Base-by-base conservation (phyloP, 1,140 invertebrate species). In the Drosophila triauraria region DNA sequence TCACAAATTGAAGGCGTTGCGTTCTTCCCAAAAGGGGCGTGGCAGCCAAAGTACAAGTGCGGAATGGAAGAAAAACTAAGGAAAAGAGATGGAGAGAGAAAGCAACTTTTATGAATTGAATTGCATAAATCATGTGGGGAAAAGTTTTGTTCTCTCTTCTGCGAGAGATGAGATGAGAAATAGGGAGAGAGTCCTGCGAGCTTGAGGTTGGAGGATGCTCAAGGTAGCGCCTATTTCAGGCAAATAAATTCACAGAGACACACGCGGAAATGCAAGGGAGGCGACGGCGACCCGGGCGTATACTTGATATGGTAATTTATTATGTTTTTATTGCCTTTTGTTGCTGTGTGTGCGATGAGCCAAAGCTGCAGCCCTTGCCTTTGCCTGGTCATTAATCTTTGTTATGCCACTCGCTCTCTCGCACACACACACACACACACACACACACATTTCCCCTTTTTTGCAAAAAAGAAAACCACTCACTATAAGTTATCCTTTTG, bases 251-350 rank as follows among this genome's bases (percentile, higher is more conserved):
- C 59, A 58, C 62, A 59, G 63, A 54, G 75, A 82, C 71, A 82
- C 71, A 79, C 71, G 68, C 54, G 84, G 81, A 85, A 84, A 91
- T 85, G 78, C 80, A 80, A 30, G 50, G 20, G 12, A 23, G 43
- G 30, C 23, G 30, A 32, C 30, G 32, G 25, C 17, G 13, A 20
- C 46, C 51, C 23, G 43, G 46, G 53, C 69, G 78, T 91, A 90
- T 90, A 91, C 80, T 91, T 91, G 91, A 91, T 91, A 91, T 91
- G 90, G 90, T 91, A 91, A 91, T 91, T 91, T 91, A 91, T 91
- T 91, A 91, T 85, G 85, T 90, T 91, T 91, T 91, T 91, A 91
- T 90, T 80, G 85, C 82, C 78, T 79, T 87, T 90, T 82, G 82
- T 82, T 90, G 51, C 27, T 30, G 48, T 51, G 47, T 68, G 61